phyloP scores from a whole-genome alignment of 2,888 invertebrate genomes.

The Autographa pulchrina region DNA sequence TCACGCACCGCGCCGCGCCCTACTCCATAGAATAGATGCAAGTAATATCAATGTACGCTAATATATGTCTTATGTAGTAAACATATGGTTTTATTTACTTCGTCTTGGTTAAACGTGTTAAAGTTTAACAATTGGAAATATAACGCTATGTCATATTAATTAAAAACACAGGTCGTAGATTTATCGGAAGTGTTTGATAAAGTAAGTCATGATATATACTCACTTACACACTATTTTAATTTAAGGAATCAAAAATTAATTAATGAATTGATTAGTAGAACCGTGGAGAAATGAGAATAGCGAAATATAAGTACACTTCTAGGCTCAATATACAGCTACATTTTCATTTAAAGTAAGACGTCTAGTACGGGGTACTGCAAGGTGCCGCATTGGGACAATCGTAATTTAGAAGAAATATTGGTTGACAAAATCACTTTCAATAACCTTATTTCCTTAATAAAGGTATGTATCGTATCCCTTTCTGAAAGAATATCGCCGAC shows the following conservation, averaged over 20 bases:
- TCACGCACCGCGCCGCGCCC: conserved; percentile 86
- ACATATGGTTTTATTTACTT: not conserved
- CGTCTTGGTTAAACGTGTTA: not conserved
- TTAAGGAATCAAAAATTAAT: not conserved
- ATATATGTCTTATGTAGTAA: conserved; percentile 1
- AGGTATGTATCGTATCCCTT: too few species aligned
- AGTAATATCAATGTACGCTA: not conserved
- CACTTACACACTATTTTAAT: not conserved
- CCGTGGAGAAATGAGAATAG: not conserved
- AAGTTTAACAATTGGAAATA: too few species aligned
- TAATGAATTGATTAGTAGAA: not conserved
- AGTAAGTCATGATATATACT: not conserved
- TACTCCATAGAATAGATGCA: conserved; percentile 81
- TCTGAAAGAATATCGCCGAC: too few species aligned
- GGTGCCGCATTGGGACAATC: not conserved
- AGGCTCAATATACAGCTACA: not conserved
- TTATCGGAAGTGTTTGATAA: not conserved
- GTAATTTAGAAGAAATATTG: conserved; percentile 4
- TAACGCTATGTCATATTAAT: too few species aligned
- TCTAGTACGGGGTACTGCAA: not conserved
- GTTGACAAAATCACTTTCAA: too few species aligned
- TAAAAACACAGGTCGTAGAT: not conserved
- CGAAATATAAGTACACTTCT: not conserved
- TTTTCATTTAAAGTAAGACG: not conserved
- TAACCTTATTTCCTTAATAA: too few species aligned